Base-by-base conservation (phyloP, 2,113 vertebrate species). In the Albula glossodonta region DNA sequence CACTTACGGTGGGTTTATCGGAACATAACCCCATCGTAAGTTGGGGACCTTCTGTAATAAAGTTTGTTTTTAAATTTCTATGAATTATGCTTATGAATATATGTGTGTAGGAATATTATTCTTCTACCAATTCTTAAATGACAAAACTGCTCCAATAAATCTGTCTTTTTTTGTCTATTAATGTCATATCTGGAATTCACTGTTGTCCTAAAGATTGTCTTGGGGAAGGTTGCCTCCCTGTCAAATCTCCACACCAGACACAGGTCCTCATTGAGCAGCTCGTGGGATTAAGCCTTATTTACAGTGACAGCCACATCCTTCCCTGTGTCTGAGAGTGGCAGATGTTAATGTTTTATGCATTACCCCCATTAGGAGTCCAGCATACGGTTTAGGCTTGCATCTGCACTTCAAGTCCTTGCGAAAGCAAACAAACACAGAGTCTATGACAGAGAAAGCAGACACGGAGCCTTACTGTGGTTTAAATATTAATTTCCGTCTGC, bases 281-380 rank as follows among this genome's bases (percentile, higher is more conserved):
- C 70, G 22, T 9, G n/a, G 70, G n/a, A 74, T 10, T 74, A 25
- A 74, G 70, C 70, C 11, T 74, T 74, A 31, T 74, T 74, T 31
- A 31, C 70, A 74, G 70, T 31, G 70, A 31, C 70, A 74, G n/a
- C 70, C 70, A 31, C 70, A 74, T 74, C 70, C 70, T 31, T 11
- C 31, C 70, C 70, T 74, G n/a, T 8, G 22, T 74, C 70, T 74
- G 70, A 6, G 70, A 74, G 17, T n/a, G 17, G 70, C 70, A 74
- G 70, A 74, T 74, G 70, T 74, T 74, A 25, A 74, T 74, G 70
- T 74, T 74, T 74, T 74, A 74, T 74, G 70, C 9, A 74, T 74
- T 8, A 11, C 70, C n/a, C 8, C 70, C 70, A 31, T 74, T 74
- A 74, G n/a, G 70, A 31, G 9, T 5, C n/a, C 56, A 22, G 19